These are phyloP conservation scores for Calameuta filiformis DNA, from an alignment of 2,888 invertebrate species.

Conservation along the genomic window DNA sequence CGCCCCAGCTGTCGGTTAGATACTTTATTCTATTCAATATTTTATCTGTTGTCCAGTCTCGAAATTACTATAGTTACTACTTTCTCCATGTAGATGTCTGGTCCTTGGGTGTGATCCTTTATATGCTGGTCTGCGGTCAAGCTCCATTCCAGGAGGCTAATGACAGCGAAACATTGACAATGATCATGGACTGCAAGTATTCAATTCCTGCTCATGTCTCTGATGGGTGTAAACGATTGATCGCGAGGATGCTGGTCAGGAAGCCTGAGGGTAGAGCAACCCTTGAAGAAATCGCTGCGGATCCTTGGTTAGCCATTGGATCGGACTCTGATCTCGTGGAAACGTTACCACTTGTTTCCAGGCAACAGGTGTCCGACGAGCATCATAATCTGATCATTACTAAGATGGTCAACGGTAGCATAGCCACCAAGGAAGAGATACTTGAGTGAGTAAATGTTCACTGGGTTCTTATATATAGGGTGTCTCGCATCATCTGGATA, in stretches of 20 bases:
- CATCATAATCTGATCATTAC: slow-evolving; percentile 93
- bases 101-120: slow-evolving; percentile 98
- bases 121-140: slow-evolving; percentile 97
- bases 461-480: neutral
- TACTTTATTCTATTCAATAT: neutral
- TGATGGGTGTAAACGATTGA: slow-evolving; percentile 86
- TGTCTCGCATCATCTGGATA: neutral
- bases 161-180: slow-evolving; percentile 98
- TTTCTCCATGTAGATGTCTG: slow-evolving; percentile 82
- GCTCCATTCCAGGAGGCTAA: slow-evolving; percentile 99
- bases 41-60: neutral
- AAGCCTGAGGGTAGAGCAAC: slow-evolving; percentile 93
- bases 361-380: slow-evolving; percentile 90
- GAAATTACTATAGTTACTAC: neutral
- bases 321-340: slow-evolving; percentile 68
- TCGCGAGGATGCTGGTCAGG: slow-evolving; percentile 91
- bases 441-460: slow-evolving; percentile 74
- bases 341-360: slow-evolving; percentile 85
- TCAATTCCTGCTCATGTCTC: slow-evolving; percentile 91
- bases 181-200: slow-evolving; percentile 99
- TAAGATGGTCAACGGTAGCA: slow-evolving; percentile 95
- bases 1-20: slow-evolving; percentile 94
- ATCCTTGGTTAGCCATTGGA: slow-evolving; percentile 82
- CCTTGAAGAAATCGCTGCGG: slow-evolving; percentile 86
- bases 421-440: slow-evolving; percentile 95